These are phyloP conservation scores for Unio pictorum DNA, from an alignment of 2,888 invertebrate species.

Conservation along the genomic window DNA sequence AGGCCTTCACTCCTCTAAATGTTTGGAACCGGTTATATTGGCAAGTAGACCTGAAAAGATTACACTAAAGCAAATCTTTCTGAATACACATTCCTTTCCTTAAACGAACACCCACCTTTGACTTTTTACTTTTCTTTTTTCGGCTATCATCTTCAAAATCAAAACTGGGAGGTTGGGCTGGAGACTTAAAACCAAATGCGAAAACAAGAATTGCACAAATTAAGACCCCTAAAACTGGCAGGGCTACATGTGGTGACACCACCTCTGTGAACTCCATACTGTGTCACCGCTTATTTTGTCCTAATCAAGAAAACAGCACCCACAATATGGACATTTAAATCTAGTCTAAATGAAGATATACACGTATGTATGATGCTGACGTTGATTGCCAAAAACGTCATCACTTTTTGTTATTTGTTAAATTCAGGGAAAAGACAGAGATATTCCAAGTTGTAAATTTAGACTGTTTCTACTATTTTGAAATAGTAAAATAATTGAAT, in stretches of 20 bases:
- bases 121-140: conserved; percentile 45
- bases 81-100: no score
- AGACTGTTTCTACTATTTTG: no score
- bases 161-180: conserved; percentile 79
- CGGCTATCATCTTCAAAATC: conserved; percentile 58
- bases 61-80: no score
- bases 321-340: conserved; percentile 51
- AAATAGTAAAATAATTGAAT: no score
- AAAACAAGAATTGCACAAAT: conserved; percentile 83
- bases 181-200: conserved; percentile 84
- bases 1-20: no score
- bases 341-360: conserved; percentile 12
- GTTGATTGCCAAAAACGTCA: conserved; percentile 60
- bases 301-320: conserved; percentile 11
- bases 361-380: conserved; percentile 58
- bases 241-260: conserved; percentile 74
- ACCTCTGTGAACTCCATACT: conserved; percentile 67
- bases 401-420: conserved; percentile 17
- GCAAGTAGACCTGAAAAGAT: no score
- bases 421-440: no score
- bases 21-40: no score
- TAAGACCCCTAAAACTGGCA: conserved; percentile 79
- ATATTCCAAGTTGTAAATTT: no score
- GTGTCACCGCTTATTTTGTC: conserved; percentile 1
- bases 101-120: conserved; percentile 39